These are phyloP conservation scores for Leptinotarsa peninsularis DNA, from an alignment of 2,888 invertebrate genomes.

Conservation along the genomic window DNA sequence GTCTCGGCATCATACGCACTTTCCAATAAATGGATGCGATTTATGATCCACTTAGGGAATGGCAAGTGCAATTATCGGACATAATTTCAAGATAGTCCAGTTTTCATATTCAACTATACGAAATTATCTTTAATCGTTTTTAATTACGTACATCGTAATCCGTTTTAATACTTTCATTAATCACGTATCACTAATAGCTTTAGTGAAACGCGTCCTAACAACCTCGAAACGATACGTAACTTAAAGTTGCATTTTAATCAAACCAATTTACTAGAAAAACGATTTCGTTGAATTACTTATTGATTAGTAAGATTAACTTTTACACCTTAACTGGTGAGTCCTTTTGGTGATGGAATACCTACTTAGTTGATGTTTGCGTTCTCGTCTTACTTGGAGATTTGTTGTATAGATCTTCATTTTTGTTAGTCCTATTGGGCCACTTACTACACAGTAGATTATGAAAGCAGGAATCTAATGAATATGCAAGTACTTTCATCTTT, in stretches of 20 bases:
- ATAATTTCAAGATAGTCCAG: background rate
- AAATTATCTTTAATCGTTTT: constrained; percentile 15
- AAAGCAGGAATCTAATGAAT: too few relatives aligned
- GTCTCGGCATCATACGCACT: background rate
- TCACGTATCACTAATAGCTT: constrained; percentile 14
- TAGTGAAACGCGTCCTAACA: constrained; percentile 5
- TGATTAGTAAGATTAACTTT: background rate
- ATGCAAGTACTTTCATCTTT: too few relatives aligned
- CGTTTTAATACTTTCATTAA: constrained; percentile 13
- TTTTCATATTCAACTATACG: constrained; percentile 8
- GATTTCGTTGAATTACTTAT: background rate
- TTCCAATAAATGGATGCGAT: constrained; percentile 10
- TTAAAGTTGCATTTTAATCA: constrained; percentile 3
- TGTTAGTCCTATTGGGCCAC: too few relatives aligned
- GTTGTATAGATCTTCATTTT: too few relatives aligned
- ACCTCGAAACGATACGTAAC: background rate
- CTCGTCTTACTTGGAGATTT: too few relatives aligned
- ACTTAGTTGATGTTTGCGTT: too few relatives aligned
- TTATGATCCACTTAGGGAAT: constrained; percentile 2
- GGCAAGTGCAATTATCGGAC: constrained; percentile 3
- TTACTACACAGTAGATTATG: too few relatives aligned
- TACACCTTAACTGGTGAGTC: too few relatives aligned
- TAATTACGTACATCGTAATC: constrained; percentile 17
- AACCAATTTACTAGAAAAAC: background rate
- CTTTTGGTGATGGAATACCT: too few relatives aligned